Evolutionary conservation across 2,113 vertebrate genomes (phyloP).

Genomic region (Mus pahari): DNA sequence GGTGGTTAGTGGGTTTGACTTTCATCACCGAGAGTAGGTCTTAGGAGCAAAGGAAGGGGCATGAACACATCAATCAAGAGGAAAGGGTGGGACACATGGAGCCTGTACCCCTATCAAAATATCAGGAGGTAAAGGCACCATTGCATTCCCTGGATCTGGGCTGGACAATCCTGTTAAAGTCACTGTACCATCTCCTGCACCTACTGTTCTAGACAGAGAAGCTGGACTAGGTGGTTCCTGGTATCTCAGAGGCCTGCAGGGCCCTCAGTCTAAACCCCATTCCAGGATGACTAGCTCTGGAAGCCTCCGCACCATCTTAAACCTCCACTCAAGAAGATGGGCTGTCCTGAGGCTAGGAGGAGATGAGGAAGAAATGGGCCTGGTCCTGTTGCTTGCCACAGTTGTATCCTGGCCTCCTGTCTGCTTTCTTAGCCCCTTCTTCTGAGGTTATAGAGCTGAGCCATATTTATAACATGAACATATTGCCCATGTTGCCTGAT

Average conservation of each 20-base stretch:
- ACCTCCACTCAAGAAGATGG: neutral
- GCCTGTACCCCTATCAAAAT: accelerated
- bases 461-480: neutral
- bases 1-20: neutral
- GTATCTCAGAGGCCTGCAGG: neutral
- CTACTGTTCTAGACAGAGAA: neutral
- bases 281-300: neutral
- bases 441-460: neutral
- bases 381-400: neutral
- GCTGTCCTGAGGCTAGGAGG: neutral
- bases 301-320: neutral
- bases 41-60: neutral
- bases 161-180: neutral
- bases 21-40: neutral
- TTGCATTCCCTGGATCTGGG: neutral
- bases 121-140: neutral
- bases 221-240: accelerated
- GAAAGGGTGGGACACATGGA: neutral
- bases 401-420: neutral
- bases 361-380: too few relatives aligned
- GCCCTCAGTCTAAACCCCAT: neutral
- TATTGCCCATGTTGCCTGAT: neutral
- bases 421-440: neutral
- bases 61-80: neutral
- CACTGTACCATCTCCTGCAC: neutral